Evolutionary conservation across 2,797 vertebrate species (phyloP).

Genomic region (Artibeus lituratus): DNA sequence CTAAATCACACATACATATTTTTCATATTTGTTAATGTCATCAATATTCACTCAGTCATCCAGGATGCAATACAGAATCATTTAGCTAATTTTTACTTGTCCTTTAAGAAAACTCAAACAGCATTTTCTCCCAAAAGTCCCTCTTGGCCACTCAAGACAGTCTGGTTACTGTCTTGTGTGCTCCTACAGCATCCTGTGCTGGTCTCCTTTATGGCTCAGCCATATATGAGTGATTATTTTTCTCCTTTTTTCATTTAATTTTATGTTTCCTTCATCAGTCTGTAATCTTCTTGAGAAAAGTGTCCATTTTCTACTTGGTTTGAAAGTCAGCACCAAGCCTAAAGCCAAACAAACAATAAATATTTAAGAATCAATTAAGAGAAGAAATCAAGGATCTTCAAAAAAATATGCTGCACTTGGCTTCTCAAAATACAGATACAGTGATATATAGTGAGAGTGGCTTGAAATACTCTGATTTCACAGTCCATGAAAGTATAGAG

Average conservation of each 20-base stretch:
- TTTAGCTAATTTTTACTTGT: not conserved
- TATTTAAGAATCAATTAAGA: not conserved
- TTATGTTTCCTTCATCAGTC: not conserved
- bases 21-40: not conserved
- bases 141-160: not conserved
- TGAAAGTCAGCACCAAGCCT: not conserved
- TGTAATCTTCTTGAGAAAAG: not conserved
- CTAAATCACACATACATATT: not conserved
- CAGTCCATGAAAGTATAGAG: not conserved
- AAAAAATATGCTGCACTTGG: not conserved
- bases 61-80: not conserved
- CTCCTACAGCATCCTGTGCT: not conserved
- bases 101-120: not conserved
- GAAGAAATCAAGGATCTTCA: not conserved
- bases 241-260: not conserved
- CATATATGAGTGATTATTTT: not conserved
- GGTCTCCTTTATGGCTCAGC: not conserved
- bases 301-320: not conserved
- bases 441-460: not conserved
- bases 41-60: not conserved
- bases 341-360: not conserved
- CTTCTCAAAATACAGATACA: not conserved
- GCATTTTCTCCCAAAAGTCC: not conserved
- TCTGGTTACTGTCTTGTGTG: not conserved
- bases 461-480: conserved; percentile 7